A percentile compares a stretch with the other conserved stretches of the same genome.
Evolutionary conservation across 2,797 vertebrate genomes (phyloP).

Genomic region (Helarctos malayanus): DNA sequence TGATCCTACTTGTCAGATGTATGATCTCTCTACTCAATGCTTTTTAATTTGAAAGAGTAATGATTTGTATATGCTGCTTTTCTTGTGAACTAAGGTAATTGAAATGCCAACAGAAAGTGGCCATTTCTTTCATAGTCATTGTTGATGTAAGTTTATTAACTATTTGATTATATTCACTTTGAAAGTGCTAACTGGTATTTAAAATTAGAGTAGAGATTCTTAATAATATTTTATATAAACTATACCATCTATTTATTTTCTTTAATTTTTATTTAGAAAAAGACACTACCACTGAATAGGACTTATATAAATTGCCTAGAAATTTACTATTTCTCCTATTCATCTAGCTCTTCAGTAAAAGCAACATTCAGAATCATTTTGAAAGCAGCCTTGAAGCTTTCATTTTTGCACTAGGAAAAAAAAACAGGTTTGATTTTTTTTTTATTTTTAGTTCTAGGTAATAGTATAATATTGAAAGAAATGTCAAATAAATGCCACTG

Average conservation of each 20-base stretch:
- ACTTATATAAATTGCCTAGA: background rate
- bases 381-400: background rate
- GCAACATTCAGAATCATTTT: background rate
- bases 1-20: background rate
- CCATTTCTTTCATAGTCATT: conserved; percentile 4
- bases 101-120: background rate
- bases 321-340: background rate
- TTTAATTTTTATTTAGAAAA: background rate
- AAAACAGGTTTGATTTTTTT: background rate
- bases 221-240: background rate
- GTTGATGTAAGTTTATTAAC: background rate
- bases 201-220: background rate
- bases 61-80: background rate
- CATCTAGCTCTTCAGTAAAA: background rate
- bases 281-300: background rate
- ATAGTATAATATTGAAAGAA: background rate
- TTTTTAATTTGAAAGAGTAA: background rate
- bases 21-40: background rate
- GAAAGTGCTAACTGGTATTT: background rate
- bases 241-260: background rate
- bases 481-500: conserved; percentile 9
- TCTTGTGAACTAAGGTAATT: background rate
- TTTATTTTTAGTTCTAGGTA: conserved; percentile 7
- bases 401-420: background rate
- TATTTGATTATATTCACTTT: background rate